Conservation (phyloP, 2,797 vertebrate genomes). For the Danio albolineatus region DNA sequence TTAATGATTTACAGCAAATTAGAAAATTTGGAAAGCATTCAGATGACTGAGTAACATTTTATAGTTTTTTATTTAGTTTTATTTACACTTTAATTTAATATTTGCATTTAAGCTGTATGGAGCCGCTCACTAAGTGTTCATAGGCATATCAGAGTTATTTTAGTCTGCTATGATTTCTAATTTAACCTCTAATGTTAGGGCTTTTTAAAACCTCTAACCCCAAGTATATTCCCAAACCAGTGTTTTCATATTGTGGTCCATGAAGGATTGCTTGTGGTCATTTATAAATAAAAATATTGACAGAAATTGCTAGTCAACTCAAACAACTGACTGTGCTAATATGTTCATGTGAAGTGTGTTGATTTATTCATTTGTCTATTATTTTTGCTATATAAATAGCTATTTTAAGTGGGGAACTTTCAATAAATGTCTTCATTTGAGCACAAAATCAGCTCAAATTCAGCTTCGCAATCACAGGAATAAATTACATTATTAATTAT, state of each 20-base stretch:
- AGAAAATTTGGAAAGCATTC: too few species aligned
- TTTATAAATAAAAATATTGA: background rate
- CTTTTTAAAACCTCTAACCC: conserved; percentile 10
- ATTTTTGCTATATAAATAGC: background rate
- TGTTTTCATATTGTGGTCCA: background rate
- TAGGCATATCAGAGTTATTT: conserved; percentile 10
- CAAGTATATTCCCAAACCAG: background rate
- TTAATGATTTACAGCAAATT: too few species aligned
- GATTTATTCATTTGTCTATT: too few species aligned
- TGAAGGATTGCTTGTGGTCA: background rate
- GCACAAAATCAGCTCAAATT: background rate
- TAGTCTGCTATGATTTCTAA: background rate
- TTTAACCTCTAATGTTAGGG: conserved; percentile 9
- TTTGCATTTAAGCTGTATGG: too few species aligned
- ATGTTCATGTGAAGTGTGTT: background rate
- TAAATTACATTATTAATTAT: background rate
- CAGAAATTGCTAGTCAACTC: background rate
- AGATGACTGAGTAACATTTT: too few species aligned
- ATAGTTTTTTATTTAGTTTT: too few species aligned
- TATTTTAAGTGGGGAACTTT: background rate
- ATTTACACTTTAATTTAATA: too few species aligned
- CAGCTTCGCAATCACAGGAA: background rate
- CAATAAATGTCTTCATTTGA: background rate
- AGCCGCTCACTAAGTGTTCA: background rate
- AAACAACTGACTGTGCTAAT: background rate